Base-by-base conservation (phyloP, 2,113 vertebrate species). In the Spea bombifrons region DNA sequence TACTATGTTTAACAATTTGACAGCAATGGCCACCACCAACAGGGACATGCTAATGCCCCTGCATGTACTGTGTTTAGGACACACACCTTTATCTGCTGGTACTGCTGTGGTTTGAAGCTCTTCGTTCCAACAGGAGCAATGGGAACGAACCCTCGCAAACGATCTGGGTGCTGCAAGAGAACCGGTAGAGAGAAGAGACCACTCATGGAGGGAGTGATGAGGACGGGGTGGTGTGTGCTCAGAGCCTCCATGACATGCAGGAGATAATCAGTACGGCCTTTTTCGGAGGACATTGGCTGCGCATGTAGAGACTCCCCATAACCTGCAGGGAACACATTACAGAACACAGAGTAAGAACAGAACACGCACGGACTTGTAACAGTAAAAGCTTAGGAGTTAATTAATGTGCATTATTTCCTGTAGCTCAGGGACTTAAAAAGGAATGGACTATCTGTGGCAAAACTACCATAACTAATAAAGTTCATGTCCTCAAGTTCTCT, bases 141-240 rank as follows among this genome's bases (percentile, higher is more conserved):
- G 48, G 96, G 89, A 72, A 99, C 88, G 0, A 97, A 98, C 81
- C 94, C 97, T 0, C 83, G 89, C 8, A 99, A 89, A 79, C 73
- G 91, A 30, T 84, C 86, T 2, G 89, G 90, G 12, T 86, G 87
- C 3, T 82, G 90, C 87, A 98, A 88, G 63, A 99, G 91, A 84
- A 96, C 96, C 3, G 97, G 96, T 80, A 99, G 83, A 52, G 94
- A 90, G 78, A 97, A 99, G 81, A 86, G 93, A 47, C 97, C 97
- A 0, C 97, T 98, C 94, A 98, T 94, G 0, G 97, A 99, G 0
- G 97, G 96, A 84, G 95, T 97, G 86, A 99, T 47, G 0, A 99
- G 85, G 66, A 99, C 92, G 0, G 93, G 89, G 2, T 88, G 87
- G 59, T 65, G 86, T 47, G 96, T 85, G 4, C 87, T 83, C 87